Conservation (phyloP, 2,888 invertebrate species). For the Altica lythri region DNA sequence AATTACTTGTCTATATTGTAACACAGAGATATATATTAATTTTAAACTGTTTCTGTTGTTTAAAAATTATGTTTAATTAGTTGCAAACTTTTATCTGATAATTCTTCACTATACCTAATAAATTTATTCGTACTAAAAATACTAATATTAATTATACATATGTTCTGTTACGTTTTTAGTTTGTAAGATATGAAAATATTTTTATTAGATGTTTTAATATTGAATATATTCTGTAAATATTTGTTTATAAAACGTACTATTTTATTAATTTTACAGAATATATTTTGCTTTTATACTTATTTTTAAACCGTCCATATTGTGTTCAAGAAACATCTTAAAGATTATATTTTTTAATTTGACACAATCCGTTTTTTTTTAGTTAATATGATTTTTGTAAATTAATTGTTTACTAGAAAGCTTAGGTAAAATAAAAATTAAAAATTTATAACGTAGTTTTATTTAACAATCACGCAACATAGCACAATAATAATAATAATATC, state of each 20-base stretch:
- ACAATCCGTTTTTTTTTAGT: slow-evolving; percentile 7
- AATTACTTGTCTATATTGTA: too few relatives aligned
- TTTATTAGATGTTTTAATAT: slow-evolving; percentile 12
- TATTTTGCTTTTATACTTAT: slow-evolving; percentile 18
- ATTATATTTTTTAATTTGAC: slow-evolving; percentile 18
- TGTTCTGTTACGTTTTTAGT: too few relatives aligned
- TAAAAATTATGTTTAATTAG: too few relatives aligned
- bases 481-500: background rate
- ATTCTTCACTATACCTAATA: too few relatives aligned
- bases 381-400: slow-evolving; percentile 16
- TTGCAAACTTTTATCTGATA: too few relatives aligned
- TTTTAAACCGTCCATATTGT: slow-evolving; percentile 29
- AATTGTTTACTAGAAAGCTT: slow-evolving; percentile 19
- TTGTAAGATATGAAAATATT: slow-evolving; percentile 6
- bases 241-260: slow-evolving; percentile 4
- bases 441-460: slow-evolving; percentile 7
- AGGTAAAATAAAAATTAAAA: slow-evolving; percentile 17
- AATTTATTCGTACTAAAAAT: too few relatives aligned
- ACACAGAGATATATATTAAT: too few relatives aligned
- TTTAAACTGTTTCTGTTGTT: too few relatives aligned
- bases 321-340: slow-evolving; percentile 20
- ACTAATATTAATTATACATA: background rate
- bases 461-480: too few relatives aligned
- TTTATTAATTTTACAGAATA: slow-evolving; percentile 16
- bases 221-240: slow-evolving; percentile 6